phyloP scores from a whole-genome alignment of 2,888 invertebrate genomes.

The Mycogona germanica region DNA sequence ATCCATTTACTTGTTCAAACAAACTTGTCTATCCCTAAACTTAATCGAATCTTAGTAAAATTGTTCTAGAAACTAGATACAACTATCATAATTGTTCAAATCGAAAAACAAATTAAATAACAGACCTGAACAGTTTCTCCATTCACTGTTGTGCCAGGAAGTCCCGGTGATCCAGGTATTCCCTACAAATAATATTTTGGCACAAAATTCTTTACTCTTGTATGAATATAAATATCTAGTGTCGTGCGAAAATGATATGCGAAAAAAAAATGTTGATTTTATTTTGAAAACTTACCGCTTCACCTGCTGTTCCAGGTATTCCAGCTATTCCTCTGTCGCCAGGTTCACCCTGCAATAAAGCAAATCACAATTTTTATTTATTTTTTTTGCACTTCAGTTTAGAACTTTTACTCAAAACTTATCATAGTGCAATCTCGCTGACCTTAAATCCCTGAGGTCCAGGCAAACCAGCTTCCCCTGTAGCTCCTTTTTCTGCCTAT shows the following conservation, averaged over 20 bases:
- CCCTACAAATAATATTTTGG: conserved; percentile 22
- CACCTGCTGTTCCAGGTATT: conserved; percentile 35
- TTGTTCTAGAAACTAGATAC: no score
- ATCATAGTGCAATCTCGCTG: no score
- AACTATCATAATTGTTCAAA: no score
- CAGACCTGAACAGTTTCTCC: conserved; percentile 21
- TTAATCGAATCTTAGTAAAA: no score
- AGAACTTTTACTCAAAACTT: no score
- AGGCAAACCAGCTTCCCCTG: conserved; percentile 21
- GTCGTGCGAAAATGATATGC: neutral
- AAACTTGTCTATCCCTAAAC: no score
- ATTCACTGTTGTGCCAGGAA: conserved; percentile 23
- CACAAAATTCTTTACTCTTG: neutral
- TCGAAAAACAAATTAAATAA: no score
- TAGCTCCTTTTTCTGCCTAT: conserved; percentile 13
- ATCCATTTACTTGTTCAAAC: no score
- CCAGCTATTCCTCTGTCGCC: conserved; percentile 38
- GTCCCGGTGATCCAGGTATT: conserved; percentile 27
- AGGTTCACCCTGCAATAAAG: conserved; percentile 32
- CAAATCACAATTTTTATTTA: neutral
- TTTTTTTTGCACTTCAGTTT: no score
- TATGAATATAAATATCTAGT: neutral
- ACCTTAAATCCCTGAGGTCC: conserved; percentile 23
- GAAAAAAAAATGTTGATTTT: conserved; percentile 4
- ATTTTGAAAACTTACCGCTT: conserved; percentile 26